Base-by-base conservation (phyloP, 2,888 invertebrate genomes). In the Phalera bucephala region DNA sequence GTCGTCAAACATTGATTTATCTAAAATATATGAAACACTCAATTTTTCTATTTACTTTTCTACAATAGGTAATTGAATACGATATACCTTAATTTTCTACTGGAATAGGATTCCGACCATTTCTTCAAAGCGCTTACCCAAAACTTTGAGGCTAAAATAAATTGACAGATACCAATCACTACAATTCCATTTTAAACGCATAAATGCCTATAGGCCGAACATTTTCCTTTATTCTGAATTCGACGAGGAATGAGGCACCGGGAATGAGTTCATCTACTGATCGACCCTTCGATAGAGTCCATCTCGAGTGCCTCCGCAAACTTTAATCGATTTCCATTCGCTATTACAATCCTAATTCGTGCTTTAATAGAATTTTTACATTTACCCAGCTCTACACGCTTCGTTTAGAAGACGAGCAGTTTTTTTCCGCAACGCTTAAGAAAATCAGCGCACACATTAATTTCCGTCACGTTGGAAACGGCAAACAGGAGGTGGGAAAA, bases 361-460 rank as follows among this genome's bases (percentile, higher is more conserved):
- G 53, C 69, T 71, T 69, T 71, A 72, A 78, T 72, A 69, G 64
- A 73, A 59, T 73, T 75, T 72, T 74, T 68, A 67, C 73, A 72
- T 72, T 69, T 67, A 62, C 64, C 51, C 55, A 40, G 41, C 55
- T 43, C 52, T 59, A 45, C 46, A 46, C 42, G 54, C 50, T 56
- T 51, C 56, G 58, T 57, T 67, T 63, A 42, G 39, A 45, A 68
- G 68, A 64, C 52, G 55, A 60, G 51, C 57, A 67, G 57, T 56
- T 70, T 71, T 64, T 64, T 56, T 59, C 56, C 52, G 49, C 50
- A 40, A 41, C 33, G 47, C 52, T 48, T 45, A 60, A 62, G 57
- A 72, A 77, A 80, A 68, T 75, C 72, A 77, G 71, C 72, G 84
- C 78, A 84, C 79, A 86, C 84, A 85, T 80, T 80, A 81, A 87